phyloP scores from a whole-genome alignment of 2,888 invertebrate genomes.

The Bellardia bayeri region DNA sequence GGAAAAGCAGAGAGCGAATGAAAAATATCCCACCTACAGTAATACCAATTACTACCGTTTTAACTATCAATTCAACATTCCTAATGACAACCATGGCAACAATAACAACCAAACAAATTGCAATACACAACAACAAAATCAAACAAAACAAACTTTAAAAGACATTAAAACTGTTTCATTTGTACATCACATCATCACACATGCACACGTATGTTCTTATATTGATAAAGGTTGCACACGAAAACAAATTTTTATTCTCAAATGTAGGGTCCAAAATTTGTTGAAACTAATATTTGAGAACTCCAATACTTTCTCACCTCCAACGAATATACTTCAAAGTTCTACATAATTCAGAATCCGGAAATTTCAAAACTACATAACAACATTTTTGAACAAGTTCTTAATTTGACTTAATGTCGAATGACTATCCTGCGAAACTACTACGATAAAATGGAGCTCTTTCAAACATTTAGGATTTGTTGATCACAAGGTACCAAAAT shows the following conservation, averaged over 20 bases:
- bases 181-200: constrained; percentile 42
- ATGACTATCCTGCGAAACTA: too few species aligned
- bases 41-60: constrained; percentile 52
- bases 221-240: background rate
- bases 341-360: too few species aligned
- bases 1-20: background rate
- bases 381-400: too few species aligned
- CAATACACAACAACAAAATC: constrained; percentile 63
- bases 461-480: too few species aligned
- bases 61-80: constrained; percentile 71
- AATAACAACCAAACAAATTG: constrained; percentile 29
- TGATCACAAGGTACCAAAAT: too few species aligned
- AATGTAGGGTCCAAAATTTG: background rate
- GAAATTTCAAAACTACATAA: too few species aligned
- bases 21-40: background rate
- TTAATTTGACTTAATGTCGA: too few species aligned
- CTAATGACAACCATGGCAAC: constrained; percentile 73
- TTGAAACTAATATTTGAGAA: too few species aligned
- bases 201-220: too few species aligned
- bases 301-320: too few species aligned
- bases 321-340: too few species aligned
- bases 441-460: too few species aligned
- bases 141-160: constrained; percentile 3
- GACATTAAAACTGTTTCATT: constrained; percentile 42
- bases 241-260: background rate